Percentiles rank a stretch among this genome's conserved stretches.
Conservation (phyloP, 1,140 invertebrate species). For the Drosophila ohnishii region DNA sequence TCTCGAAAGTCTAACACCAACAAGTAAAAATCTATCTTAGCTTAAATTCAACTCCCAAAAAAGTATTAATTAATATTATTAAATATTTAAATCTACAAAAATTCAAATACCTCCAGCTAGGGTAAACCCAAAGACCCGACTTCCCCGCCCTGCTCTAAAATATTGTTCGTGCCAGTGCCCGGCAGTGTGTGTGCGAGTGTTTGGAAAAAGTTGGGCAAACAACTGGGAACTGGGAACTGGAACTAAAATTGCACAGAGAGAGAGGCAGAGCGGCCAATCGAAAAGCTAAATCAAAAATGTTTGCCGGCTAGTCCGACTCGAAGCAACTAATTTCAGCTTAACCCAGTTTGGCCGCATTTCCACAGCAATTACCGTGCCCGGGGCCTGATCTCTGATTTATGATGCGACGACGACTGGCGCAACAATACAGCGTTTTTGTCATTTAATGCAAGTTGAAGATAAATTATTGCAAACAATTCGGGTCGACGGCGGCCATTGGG, state of each 20-base stretch:
- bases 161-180: conserved; percentile 67
- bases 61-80: not conserved
- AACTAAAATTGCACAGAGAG: conserved; percentile 22
- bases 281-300: conserved; percentile 75
- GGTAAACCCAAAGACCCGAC: conserved; percentile 3
- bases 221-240: conserved; percentile 26
- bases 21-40: not conserved
- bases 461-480: conserved; percentile 67
- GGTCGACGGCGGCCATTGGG: conserved; percentile 15
- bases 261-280: conserved; percentile 50
- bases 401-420: conserved; percentile 29
- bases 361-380: conserved; percentile 63
- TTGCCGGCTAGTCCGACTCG: conserved; percentile 44
- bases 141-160: conserved; percentile 42
- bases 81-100: not conserved
- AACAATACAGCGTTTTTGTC: conserved; percentile 64
- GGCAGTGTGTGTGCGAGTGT: conserved; percentile 44
- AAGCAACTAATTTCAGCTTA: conserved; percentile 78
- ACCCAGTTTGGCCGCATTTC: conserved; percentile 67
- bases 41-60: not conserved
- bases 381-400: conserved; percentile 59
- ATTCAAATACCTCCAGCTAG: not conserved
- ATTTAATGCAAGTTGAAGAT: conserved; percentile 71
- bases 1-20: too few relatives aligned
- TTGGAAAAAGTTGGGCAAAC: conserved; percentile 48